Percentiles rank a stretch among this genome's conserved stretches.
phyloP scores from a whole-genome alignment of 2,888 invertebrate species.

The Leptinotarsa peninsularis region DNA sequence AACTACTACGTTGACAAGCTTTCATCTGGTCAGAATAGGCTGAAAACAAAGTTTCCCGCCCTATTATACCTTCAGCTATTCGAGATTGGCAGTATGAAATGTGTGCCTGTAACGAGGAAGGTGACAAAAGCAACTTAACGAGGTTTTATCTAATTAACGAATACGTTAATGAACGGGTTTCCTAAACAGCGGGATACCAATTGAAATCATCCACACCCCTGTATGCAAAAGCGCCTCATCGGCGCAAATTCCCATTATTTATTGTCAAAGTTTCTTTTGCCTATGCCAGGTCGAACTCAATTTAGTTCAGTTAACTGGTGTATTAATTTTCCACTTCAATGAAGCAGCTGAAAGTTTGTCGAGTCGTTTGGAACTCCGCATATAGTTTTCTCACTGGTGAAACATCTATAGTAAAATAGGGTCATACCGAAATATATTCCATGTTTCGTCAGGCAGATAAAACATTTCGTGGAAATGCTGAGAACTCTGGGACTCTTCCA shows the following conservation, averaged over 20 bases:
- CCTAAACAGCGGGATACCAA: neutral
- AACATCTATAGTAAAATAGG: neutral
- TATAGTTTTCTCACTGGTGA: slow-evolving; percentile 20
- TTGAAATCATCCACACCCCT: neutral
- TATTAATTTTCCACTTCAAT: slow-evolving; percentile 40
- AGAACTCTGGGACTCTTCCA: neutral
- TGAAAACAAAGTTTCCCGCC: too few species aligned
- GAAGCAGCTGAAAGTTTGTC: slow-evolving; percentile 30
- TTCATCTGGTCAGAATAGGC: too few species aligned
- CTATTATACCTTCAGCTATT: too few species aligned
- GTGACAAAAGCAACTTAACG: neutral
- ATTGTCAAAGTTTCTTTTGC: slow-evolving; percentile 37
- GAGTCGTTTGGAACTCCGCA: slow-evolving; percentile 18
- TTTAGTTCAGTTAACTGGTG: slow-evolving; percentile 37
- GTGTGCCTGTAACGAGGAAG: too few species aligned
- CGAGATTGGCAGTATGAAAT: too few species aligned
- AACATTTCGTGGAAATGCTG: neutral
- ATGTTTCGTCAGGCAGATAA: neutral
- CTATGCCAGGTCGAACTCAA: slow-evolving; percentile 32
- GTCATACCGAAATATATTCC: neutral
- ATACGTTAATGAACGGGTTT: neutral
- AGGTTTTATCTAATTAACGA: neutral
- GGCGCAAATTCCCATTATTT: slow-evolving; percentile 32
- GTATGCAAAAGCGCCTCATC: slow-evolving; percentile 7
- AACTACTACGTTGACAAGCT: too few species aligned